Base-by-base conservation (phyloP, 2,797 vertebrate genomes). In the Oryzias sinensis region DNA sequence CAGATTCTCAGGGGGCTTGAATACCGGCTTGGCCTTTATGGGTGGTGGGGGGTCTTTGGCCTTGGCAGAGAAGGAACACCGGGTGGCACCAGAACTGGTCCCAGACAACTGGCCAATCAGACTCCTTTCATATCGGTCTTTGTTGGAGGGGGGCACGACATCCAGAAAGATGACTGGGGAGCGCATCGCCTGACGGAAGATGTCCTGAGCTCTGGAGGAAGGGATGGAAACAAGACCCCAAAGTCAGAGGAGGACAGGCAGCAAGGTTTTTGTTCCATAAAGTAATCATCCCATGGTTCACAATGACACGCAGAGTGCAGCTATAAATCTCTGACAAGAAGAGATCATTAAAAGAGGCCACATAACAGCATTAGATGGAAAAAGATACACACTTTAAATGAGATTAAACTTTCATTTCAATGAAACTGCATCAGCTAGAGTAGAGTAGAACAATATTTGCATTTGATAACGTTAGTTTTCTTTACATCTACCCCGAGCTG, bases 161-260 rank as follows among this genome's bases (percentile, higher is more conserved):
- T 94, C 93, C 67, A 99, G 84, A 11, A 87, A 50, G n/a, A 98
- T 92, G 0, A 68, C 73, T 0, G 85, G 85, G 48, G 91, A 93
- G 44, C 89, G 95, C 96, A 99, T 97, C 2, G 96, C 96, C 79
- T 96, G 93, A 4, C 96, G 94, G 70, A 99, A 99, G 43, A 95
- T 84, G 60, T 98, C 96, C 80, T 98, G 96, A 53, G 93, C 84
- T 72, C 93, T 93, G 77, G 5, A 56, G 45, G 18, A 43, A 43
- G 40, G 48, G 33, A 61, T 15, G 25, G 5, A 14, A 5, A n/a
- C 11, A 11, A 2, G 2, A 15, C 6, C 37, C 5, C 4, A 18
- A 18, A 18, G 16, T 24, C 27, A 4, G 11, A 53, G 18, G 13
- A 0, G 25, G 8, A 33, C 14, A 58, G 42, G 46, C 4, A 63